phyloP scores from a whole-genome alignment of 2,113 vertebrate genomes.

The Campylomormyrus tamandua region DNA sequence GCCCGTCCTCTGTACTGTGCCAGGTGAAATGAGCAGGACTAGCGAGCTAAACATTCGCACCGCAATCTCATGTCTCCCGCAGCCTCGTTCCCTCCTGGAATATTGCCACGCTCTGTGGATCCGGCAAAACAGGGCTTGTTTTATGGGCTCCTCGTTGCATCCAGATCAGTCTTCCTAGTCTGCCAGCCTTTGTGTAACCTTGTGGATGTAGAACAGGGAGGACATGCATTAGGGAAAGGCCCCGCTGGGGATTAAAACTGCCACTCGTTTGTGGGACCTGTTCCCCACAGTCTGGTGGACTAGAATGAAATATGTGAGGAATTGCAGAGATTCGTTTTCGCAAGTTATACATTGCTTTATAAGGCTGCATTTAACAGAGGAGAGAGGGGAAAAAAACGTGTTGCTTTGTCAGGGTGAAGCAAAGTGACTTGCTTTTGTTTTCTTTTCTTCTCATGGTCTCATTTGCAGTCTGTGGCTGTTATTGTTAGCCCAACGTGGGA shows the following conservation, averaged over 20 bases:
- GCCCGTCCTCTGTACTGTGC: not conserved
- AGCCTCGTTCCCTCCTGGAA: not conserved
- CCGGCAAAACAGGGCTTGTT: not conserved
- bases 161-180: not conserved
- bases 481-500: slow-evolving; percentile 5
- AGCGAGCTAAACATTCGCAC: not conserved
- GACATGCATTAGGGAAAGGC: not conserved
- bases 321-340: not conserved
- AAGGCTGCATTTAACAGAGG: not conserved
- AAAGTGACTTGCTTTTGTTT: not conserved
- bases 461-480: slow-evolving; percentile 32
- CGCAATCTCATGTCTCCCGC: not conserved
- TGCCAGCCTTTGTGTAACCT: not conserved
- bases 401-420: not conserved
- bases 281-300: not conserved
- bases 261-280: not conserved
- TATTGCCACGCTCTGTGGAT: not conserved
- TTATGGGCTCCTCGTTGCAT: not conserved
- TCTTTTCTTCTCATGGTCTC: slow-evolving; percentile 4
- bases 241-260: not conserved
- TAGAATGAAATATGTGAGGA: not conserved
- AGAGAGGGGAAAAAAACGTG: not conserved
- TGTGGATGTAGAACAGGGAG: not conserved
- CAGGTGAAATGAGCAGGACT: not conserved
- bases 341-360: not conserved